Conservation (phyloP, 2,888 invertebrate genomes). For the Standfussiana lucernea region DNA sequence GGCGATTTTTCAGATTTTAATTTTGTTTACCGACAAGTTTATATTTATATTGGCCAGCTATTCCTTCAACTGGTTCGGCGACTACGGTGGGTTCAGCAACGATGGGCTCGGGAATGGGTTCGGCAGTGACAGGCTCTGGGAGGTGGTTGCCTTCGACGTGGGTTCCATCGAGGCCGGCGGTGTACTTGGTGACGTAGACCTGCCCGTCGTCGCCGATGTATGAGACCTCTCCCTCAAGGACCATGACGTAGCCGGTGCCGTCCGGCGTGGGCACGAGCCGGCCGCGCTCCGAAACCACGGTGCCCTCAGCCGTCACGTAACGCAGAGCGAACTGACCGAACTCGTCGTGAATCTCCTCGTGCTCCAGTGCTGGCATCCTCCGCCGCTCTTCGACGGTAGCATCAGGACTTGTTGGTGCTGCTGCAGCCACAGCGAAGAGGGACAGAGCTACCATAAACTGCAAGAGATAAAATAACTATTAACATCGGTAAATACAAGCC, state of each 20-base stretch:
- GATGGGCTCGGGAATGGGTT: conserved; percentile 42
- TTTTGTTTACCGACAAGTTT: neutral
- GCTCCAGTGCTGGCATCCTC: conserved; percentile 73
- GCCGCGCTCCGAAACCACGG: conserved; percentile 76
- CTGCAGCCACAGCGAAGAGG: conserved; percentile 67
- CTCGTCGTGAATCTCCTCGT: conserved; percentile 76
- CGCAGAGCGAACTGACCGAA: conserved; percentile 78
- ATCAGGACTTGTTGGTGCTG: conserved; percentile 66
- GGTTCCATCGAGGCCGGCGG: conserved; percentile 77
- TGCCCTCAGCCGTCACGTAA: conserved; percentile 81
- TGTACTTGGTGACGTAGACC: conserved; percentile 79
- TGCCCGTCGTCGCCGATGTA: conserved; percentile 80
- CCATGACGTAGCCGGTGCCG: conserved; percentile 73
- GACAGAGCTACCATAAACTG: conserved; percentile 72
- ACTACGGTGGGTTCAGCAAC: conserved; percentile 5
- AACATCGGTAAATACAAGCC: neutral
- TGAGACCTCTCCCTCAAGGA: conserved; percentile 78
- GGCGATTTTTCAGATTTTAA: neutral
- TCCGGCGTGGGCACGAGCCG: conserved; percentile 75
- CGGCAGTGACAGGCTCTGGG: conserved; percentile 67
- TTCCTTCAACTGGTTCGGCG: conserved; percentile 11
- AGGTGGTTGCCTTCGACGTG: conserved; percentile 76
- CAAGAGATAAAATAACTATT: conserved; percentile 26
- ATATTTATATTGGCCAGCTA: neutral
- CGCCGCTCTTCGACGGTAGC: conserved; percentile 65